Conservation (phyloP, 2,113 vertebrate species). For the Reinhardtius hippoglossoides region DNA sequence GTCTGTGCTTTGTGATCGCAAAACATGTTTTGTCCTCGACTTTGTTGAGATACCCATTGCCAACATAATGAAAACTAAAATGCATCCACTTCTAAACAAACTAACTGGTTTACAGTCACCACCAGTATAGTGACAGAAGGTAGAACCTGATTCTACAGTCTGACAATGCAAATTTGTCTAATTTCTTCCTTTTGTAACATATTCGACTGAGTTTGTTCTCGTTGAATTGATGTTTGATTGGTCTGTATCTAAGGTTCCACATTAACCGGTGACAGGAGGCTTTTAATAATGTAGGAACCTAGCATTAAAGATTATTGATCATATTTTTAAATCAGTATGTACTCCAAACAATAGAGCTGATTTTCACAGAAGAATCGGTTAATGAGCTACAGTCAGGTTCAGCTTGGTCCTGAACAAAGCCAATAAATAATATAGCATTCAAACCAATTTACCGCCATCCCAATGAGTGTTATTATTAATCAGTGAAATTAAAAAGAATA, state of each 20-base stretch:
- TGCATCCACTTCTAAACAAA: not conserved
- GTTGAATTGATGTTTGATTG: too few relatives aligned
- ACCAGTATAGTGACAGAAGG: not conserved
- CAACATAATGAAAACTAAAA: not conserved
- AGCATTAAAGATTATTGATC: not conserved
- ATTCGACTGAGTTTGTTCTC: not conserved
- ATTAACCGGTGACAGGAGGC: too few relatives aligned
- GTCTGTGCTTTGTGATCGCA: too few relatives aligned
- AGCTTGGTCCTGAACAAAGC: slow-evolving; percentile 23
- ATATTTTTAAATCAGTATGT: not conserved
- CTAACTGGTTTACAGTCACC: not conserved
- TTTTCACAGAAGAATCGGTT: slow-evolving; percentile 12
- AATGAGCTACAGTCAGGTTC: slow-evolving; percentile 16
- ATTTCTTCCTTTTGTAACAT: not conserved
- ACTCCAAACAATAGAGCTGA: slow-evolving; percentile 3
- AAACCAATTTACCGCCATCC: slow-evolving; percentile 54
- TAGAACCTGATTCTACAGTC: not conserved
- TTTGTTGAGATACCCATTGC: not conserved
- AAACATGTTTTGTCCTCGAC: not conserved
- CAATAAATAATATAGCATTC: slow-evolving; percentile 55
- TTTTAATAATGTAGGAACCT: not conserved
- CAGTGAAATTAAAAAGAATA: slow-evolving; percentile 45
- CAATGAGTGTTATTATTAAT: slow-evolving; percentile 34
- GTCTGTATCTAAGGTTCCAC: too few relatives aligned
- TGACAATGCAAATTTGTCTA: not conserved